These are phyloP conservation scores for Ochropleura leucogaster DNA, from an alignment of 2,888 invertebrate species.

Conservation along the genomic window DNA sequence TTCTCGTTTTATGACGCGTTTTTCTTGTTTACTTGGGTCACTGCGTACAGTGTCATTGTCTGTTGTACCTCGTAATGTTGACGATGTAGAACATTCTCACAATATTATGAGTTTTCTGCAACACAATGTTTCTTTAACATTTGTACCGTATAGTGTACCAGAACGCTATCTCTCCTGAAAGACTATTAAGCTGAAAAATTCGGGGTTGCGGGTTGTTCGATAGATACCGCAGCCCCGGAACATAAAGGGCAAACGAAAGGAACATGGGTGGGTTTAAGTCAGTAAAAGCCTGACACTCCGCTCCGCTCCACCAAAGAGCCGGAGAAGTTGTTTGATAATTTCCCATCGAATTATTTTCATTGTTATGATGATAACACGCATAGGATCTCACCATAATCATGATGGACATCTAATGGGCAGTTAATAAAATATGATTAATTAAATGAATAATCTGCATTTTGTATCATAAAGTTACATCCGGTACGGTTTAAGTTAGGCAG, in stretches of 20 bases:
- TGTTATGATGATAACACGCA: not conserved
- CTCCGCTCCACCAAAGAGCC: too few species aligned
- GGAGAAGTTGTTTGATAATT: too few species aligned
- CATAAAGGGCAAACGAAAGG: too few species aligned
- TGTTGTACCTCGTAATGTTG: slow-evolving; percentile 56
- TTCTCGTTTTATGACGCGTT: slow-evolving; percentile 51
- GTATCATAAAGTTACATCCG: slow-evolving; percentile 20
- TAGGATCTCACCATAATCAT: not conserved
- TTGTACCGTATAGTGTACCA: slow-evolving; percentile 14
- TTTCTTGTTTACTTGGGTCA: slow-evolving; percentile 52
- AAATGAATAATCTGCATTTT: not conserved
- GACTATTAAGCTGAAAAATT: not conserved
- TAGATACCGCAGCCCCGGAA: too few species aligned
- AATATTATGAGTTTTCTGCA: slow-evolving; percentile 44
- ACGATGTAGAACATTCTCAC: slow-evolving; percentile 58
- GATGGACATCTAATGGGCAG: not conserved
- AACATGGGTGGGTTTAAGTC: too few species aligned
- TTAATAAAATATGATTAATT: not conserved
- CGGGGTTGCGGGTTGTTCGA: too few species aligned
- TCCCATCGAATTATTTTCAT: not conserved
- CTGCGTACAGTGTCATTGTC: slow-evolving; percentile 66
- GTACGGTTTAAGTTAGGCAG: slow-evolving; percentile 25
- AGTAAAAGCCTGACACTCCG: too few species aligned
- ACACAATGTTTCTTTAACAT: slow-evolving; percentile 31
- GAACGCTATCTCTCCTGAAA: not conserved